Base-by-base conservation (phyloP, 2,113 vertebrate species). In the Lepus timidus region DNA sequence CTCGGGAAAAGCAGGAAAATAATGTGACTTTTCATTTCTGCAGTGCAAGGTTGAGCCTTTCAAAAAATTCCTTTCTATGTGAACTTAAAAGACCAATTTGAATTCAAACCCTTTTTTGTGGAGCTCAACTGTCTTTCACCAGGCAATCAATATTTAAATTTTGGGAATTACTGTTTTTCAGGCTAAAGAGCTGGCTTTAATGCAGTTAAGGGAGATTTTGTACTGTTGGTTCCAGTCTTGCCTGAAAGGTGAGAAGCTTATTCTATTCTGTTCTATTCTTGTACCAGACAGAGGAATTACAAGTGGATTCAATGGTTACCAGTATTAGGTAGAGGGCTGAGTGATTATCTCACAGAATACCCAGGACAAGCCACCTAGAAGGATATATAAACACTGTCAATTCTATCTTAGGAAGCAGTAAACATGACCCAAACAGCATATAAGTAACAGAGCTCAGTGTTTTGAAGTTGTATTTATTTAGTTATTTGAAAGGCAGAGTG, bases 221-320 rank as follows among this genome's bases (percentile, higher is more conserved):
- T 49, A 79, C 75, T 75, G 92, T 52, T 61, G 31, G 44, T 88
- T 88, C 67, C 31, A 91, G 22, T 85, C 71, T 79, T 49, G 68
- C 51, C 78, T 36, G 29, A 92, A 96, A 90, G 74, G 49, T 55
- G 36, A 88, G 76, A 81, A 64, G 44, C 13, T 55, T 36, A 5
- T 79, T 94, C 55, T 78, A 29, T 23, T 44, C 70, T 44, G 49
- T 44, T 44, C 44, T 44, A 44, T 44, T 44, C 44, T 44, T 73
- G 31, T n/a, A 64, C 49, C 74, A 65, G 31, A 62, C 23, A 39
- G 84, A 51, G 88, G 44, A 88, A 71, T 31, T 27, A n/a, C 67
- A 95, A 79, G 14, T 85, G n/a, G 64, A 95, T 74, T 33, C 86
- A 78, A 62, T 81, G 67, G 49, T n/a, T 73, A 84, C 33, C 31